Conservation (phyloP, 2,888 invertebrate species). For the Cremastobaeus sp. region DNA sequence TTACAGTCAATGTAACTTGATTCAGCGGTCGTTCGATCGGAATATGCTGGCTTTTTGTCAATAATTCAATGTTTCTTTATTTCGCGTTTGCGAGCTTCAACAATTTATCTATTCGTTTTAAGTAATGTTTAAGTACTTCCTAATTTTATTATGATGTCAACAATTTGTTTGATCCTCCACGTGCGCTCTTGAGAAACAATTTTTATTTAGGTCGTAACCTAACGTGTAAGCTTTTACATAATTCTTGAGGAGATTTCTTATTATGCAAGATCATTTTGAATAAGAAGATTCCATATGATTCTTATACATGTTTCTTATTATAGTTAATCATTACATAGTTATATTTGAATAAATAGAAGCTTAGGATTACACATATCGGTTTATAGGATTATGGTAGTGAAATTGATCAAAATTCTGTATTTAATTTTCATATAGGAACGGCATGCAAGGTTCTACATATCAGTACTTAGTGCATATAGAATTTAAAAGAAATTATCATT, state of each 20-base stretch:
- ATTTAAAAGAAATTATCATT: too few relatives aligned
- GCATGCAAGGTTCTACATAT: too few relatives aligned
- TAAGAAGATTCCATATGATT: conserved; percentile 17
- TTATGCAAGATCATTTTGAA: conserved; percentile 11
- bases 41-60: too few relatives aligned
- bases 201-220: conserved; percentile 32
- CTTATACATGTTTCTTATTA: too few relatives aligned
- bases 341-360: not conserved
- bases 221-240: conserved; percentile 38
- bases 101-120: not conserved
- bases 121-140: too few relatives aligned
- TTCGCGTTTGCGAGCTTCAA: too few relatives aligned
- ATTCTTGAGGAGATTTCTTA: conserved; percentile 23
- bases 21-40: not conserved
- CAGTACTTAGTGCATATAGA: too few relatives aligned
- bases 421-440: too few relatives aligned
- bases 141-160: too few relatives aligned
- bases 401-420: too few relatives aligned
- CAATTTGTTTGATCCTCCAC: conserved; percentile 11
- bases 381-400: too few relatives aligned
- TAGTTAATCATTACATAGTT: conserved; percentile 1
- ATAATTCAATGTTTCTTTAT: not conserved
- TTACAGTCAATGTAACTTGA: conserved; percentile 33
- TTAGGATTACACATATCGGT: too few relatives aligned
- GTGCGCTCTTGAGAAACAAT: conserved; percentile 15